Percentiles rank a stretch among this genome's conserved stretches.
These are phyloP conservation scores for Hypsibius dujardini DNA, from an alignment of 1,140 invertebrate genomes.

Conservation along the genomic window DNA sequence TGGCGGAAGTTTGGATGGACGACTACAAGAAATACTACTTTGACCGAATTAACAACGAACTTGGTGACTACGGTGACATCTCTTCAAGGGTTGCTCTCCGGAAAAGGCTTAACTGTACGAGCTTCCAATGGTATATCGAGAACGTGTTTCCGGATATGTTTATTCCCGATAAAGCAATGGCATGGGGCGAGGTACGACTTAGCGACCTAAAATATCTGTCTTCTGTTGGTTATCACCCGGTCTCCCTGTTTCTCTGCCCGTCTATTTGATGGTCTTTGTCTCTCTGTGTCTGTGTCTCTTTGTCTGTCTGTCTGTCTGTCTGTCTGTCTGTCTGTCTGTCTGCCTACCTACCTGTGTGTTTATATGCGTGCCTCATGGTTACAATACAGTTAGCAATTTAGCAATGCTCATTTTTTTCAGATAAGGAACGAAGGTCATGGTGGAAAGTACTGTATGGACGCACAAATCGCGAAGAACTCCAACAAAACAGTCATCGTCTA, in stretches of 20 bases:
- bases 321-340: no score
- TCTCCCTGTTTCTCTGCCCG: no score
- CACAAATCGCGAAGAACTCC: neutral
- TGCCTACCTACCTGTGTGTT: no score
- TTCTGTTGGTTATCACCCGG: no score
- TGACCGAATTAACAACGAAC: neutral
- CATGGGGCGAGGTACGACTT: neutral
- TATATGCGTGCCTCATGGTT: no score
- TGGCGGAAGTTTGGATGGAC: slow-evolving; percentile 39
- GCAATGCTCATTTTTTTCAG: neutral
- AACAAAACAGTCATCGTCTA: neutral
- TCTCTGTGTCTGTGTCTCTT: no score
- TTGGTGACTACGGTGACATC: slow-evolving; percentile 57
- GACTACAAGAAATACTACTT: slow-evolving; percentile 48
- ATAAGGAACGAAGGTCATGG: neutral
- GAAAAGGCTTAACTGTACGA: slow-evolving; percentile 54
- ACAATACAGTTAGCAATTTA: no score
- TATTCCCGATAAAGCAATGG: slow-evolving; percentile 1
- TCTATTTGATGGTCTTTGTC: no score
- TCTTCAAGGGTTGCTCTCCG: slow-evolving; percentile 50
- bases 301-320: no score
- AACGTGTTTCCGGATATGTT: slow-evolving; percentile 65
- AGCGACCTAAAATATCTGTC: no score
- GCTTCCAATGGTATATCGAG: slow-evolving; percentile 83
- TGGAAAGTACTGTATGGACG: slow-evolving; percentile 5